These are phyloP conservation scores for Leptobrachium leishanense DNA, from an alignment of 2,113 vertebrate genomes.

Conservation along the genomic window DNA sequence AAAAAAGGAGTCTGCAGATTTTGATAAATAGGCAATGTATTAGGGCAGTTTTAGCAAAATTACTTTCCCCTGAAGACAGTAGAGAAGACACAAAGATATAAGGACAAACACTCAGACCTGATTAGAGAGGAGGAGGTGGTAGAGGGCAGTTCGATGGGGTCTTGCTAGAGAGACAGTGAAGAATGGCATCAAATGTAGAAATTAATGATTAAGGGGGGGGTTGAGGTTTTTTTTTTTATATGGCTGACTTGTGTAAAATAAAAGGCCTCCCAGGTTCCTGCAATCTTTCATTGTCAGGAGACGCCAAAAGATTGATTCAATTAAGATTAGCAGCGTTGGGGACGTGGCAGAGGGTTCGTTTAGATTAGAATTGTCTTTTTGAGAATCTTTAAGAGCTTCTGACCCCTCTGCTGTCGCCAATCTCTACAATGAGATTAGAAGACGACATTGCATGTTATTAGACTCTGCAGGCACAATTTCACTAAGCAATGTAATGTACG, in stretches of 20 bases:
- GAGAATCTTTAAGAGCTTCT: conserved; percentile 58
- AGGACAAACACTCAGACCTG: conserved; percentile 65
- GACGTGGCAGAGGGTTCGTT: conserved; percentile 85
- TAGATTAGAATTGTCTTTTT: conserved; percentile 83
- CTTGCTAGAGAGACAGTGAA: conserved; percentile 78
- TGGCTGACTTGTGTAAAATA: conserved; percentile 73
- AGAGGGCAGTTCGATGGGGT: conserved; percentile 51
- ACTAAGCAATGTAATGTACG: conserved; percentile 20
- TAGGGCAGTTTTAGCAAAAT: conserved; percentile 59
- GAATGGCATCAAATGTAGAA: conserved; percentile 80
- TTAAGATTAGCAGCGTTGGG: conserved; percentile 93
- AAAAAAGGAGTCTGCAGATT: conserved; percentile 52
- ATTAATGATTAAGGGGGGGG: conserved; percentile 86
- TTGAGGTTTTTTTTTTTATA: conserved; percentile 62
- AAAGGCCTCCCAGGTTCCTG: conserved; percentile 89
- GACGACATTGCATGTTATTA: conserved; percentile 30
- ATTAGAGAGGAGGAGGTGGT: conserved; percentile 63
- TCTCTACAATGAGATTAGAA: conserved; percentile 45
- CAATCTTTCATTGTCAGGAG: conserved; percentile 98
- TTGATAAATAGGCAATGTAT: conserved; percentile 23
- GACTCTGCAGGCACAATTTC: conserved; percentile 10
- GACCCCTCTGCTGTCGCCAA: conserved; percentile 55
- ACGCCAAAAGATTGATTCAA: conserved; percentile 95
- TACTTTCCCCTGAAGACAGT: conserved; percentile 57
- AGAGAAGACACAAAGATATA: conserved; percentile 52